Evolutionary conservation across 1,140 invertebrate genomes (phyloP), one percentile per base, ranked within the genome.

Genomic region (Triops longicaudatus): DNA sequence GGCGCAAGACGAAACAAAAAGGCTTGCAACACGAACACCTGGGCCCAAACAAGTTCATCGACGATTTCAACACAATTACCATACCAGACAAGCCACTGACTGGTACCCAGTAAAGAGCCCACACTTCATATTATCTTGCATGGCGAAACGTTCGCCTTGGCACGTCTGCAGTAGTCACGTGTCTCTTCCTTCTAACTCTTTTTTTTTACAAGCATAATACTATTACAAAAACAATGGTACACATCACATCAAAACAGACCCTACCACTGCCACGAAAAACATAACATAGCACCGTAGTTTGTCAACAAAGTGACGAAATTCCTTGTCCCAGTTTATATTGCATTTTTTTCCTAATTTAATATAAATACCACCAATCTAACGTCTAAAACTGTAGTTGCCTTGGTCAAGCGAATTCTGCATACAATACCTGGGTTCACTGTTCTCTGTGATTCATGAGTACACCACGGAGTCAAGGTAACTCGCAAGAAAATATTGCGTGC

Each of bases 1-100:
- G 50, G 50, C n/a, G 50, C 50, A 63, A 63, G 50, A 63, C 14
- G 14, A 10, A 63, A 63, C 50, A 63, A 63, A n/a, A 63, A 22
- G 14, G 5, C 17, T 22, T n/a, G 22, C 22, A 63, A 63, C 22
- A 22, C 50, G 50, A 63, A 63, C 50, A 63, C 50, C 50, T 63
- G 50, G 50, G 9, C n/a, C 50, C 50, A 63, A 63, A 63, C 50
- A 22, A 63, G 50, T 63, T 63, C 50, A 22, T 22, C 50, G 50
- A n/a, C 50, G 50, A 63, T 63, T 63, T 63, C 50, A 17, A 63
- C 50, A 63, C 50, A 17, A 63, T 63, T 63, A 63, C 50, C 50
- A 63, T 63, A 63, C 50, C 50, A 63, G 50, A 63, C n/a, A 63
- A 63, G 7, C 50, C 50, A 63, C 50, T 63, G 50, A 63, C 50